Evolutionary conservation across 2,888 invertebrate genomes (phyloP).

Genomic region (Cyrtodaria siliqua): DNA sequence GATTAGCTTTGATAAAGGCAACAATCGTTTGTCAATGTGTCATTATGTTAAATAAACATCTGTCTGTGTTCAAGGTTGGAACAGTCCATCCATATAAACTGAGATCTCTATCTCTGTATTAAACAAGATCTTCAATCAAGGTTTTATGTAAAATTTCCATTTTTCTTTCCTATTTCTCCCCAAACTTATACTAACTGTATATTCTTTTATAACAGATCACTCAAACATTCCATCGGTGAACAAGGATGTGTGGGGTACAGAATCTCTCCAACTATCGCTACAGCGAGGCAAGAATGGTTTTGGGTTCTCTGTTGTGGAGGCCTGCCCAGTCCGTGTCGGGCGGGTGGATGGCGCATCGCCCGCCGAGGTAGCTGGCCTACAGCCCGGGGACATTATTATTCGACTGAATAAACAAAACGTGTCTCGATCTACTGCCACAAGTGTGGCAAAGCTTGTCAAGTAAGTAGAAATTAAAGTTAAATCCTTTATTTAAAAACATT

Average conservation of each 20-base stretch:
- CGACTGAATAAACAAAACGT: slow-evolving; percentile 84
- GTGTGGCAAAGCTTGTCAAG: slow-evolving; percentile 84
- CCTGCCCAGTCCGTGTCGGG: slow-evolving; percentile 83
- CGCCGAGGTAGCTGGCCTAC: slow-evolving; percentile 80
- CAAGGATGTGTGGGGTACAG: slow-evolving; percentile 81
- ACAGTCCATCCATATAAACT: too few relatives aligned
- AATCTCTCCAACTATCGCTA: slow-evolving; percentile 73
- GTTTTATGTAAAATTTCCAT: too few relatives aligned
- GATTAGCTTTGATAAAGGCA: too few relatives aligned
- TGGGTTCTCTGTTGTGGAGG: slow-evolving; percentile 84
- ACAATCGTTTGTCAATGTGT: too few relatives aligned
- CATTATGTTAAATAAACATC: too few relatives aligned
- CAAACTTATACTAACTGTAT: too few relatives aligned
- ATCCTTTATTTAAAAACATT: too few relatives aligned
- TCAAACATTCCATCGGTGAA: slow-evolving; percentile 78
- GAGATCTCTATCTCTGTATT: too few relatives aligned
- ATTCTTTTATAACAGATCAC: slow-evolving; percentile 62
- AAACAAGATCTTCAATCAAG: too few relatives aligned
- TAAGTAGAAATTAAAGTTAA: too few relatives aligned
- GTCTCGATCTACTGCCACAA: slow-evolving; percentile 82
- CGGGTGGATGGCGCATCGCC: slow-evolving; percentile 83
- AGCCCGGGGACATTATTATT: slow-evolving; percentile 82
- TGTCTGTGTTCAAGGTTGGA: too few relatives aligned
- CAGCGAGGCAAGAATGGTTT: slow-evolving; percentile 81
- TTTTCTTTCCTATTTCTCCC: too few relatives aligned